A percentile compares a stretch with the other conserved stretches of the same genome.
Conservation (phyloP, 2,888 invertebrate species). For the Monoplex corrugatus region DNA sequence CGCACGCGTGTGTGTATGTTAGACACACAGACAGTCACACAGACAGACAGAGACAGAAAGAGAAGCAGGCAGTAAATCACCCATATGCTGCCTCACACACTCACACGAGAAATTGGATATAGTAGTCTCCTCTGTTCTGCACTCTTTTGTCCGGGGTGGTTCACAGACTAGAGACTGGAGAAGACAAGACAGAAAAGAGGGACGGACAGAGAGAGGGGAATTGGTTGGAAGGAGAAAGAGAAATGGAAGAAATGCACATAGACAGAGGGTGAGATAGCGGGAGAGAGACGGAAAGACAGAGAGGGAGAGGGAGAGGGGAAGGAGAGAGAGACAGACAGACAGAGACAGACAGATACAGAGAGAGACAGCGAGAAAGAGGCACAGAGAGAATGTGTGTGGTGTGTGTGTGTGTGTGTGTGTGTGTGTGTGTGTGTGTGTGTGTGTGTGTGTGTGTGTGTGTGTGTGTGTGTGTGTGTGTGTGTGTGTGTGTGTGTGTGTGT, state of each 20-base stretch:
- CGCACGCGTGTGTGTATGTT: background rate
- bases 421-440: too few relatives aligned
- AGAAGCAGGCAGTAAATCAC: constrained; percentile 25
- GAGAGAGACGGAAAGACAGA: background rate
- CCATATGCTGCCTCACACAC: constrained; percentile 42
- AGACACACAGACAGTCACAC: constrained; percentile 1
- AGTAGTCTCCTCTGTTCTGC: constrained; percentile 11
- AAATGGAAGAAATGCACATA: too few relatives aligned
- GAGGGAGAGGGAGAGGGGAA: background rate
- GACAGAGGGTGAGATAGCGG: background rate
- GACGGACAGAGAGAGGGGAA: background rate
- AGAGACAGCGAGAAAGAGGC: too few relatives aligned
- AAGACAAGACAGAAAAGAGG: background rate
- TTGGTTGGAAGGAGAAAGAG: background rate
- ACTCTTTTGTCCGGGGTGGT: background rate
- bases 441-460: too few relatives aligned
- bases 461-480: too few relatives aligned
- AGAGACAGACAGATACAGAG: background rate
- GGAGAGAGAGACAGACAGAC: background rate
- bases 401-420: too few relatives aligned
- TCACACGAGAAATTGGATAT: constrained; percentile 47
- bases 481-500: too few relatives aligned
- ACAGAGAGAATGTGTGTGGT: too few relatives aligned
- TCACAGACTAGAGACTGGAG: background rate
- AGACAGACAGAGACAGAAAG: background rate